Percentiles rank a stretch among this genome's conserved stretches.
Conservation (phyloP, 2,888 invertebrate species). For the Trichogramma dendrolimi region DNA sequence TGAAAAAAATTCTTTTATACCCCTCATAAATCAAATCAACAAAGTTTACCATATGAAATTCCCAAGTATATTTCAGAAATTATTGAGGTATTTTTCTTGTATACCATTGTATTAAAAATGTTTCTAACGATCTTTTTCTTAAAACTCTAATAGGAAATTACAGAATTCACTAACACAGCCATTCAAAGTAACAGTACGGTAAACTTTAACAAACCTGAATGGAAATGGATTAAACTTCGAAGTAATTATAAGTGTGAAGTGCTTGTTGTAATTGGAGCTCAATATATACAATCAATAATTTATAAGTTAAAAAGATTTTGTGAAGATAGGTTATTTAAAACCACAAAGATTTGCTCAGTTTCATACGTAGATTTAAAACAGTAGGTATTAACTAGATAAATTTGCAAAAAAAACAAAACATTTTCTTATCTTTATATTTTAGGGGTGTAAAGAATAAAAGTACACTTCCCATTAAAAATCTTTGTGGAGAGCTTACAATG, state of each 20-base stretch:
- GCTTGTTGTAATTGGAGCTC: conserved; percentile 18
- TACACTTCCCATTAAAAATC: conserved; percentile 6
- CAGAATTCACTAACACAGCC: conserved; percentile 1
- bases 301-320: conserved; percentile 13
- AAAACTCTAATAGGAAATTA: too few species aligned
- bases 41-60: conserved; percentile 14
- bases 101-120: not conserved
- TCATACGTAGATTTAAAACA: conserved; percentile 18
- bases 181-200: conserved; percentile 16
- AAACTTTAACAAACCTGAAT: conserved; percentile 18
- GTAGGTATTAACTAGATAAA: conserved; percentile 7
- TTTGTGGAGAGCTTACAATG: conserved; percentile 14
- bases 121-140: not conserved
- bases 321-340: conserved; percentile 15
- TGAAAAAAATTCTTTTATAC: conserved; percentile 16
- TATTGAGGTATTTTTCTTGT: conserved; percentile 16
- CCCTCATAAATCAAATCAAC: conserved; percentile 6
- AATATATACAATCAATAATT: conserved; percentile 13
- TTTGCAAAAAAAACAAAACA: not conserved
- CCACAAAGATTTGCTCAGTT: conserved; percentile 20
- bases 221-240: conserved; percentile 25
- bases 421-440: not conserved
- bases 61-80: conserved; percentile 18
- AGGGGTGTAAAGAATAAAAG: conserved; percentile 19
- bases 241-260: conserved; percentile 27